Conservation (phyloP, 1,140 invertebrate species). For the Heterodera schachtii region DNA sequence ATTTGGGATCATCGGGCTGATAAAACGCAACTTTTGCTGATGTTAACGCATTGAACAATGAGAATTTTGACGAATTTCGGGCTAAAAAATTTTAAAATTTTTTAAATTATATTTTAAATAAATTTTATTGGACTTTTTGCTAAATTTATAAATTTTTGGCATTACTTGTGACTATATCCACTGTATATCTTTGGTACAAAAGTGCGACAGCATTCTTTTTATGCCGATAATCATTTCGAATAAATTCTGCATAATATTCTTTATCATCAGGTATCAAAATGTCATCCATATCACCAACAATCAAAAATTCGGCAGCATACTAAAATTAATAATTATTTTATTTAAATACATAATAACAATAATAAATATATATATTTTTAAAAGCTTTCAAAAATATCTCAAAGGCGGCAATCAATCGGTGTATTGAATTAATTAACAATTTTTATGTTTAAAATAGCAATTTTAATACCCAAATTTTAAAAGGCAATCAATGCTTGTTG, state of each 20-base stretch:
- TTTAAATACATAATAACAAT: constrained; percentile 7
- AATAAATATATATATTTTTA: constrained; percentile 14
- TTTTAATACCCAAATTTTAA: too few species aligned
- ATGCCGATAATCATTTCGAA: constrained; percentile 1
- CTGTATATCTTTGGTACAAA: too few species aligned
- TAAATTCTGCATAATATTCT: constrained; percentile 33
- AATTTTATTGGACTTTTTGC: too few species aligned
- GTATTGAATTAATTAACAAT: too few species aligned
- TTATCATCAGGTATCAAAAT: constrained; percentile 45
- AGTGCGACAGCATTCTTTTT: too few species aligned
- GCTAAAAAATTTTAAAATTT: background rate
- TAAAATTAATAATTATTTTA: constrained; percentile 25
- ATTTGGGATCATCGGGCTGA: constrained; percentile 14
- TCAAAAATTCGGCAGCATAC: constrained; percentile 48
- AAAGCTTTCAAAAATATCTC: too few species aligned
- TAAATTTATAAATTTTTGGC: too few species aligned
- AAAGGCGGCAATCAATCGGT: too few species aligned
- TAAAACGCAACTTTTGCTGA: background rate
- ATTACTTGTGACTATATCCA: too few species aligned
- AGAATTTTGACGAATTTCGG: background rate
- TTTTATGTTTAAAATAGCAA: too few species aligned
- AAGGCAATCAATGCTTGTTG: too few species aligned
- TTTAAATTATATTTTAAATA: too few species aligned
- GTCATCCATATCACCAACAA: constrained; percentile 54
- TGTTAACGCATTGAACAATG: background rate